Base-by-base conservation (phyloP, 2,797 vertebrate genomes). In the Todus mexicanus region DNA sequence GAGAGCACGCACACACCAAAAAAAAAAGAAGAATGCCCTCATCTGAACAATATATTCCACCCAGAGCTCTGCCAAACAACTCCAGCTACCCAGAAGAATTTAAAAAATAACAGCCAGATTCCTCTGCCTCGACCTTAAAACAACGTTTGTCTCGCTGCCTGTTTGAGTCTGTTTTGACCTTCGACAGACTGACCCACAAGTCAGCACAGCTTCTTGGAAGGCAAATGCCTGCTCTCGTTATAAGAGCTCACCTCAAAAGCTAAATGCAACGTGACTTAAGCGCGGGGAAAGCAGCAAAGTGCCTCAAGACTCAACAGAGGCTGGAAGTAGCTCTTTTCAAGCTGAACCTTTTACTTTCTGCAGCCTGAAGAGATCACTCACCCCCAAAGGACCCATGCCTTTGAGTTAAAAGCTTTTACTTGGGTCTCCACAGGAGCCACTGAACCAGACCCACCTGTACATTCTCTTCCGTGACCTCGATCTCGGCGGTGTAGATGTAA, bases 401-500 rank as follows among this genome's bases (percentile, higher is more conserved):
- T 40, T 56, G 47, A 80, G 81, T 31, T 64, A 12, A 70, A 63
- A 53, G 79, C 26, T 74, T 59, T 53, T 5, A 7, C 61, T 5
- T 13, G 12, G 33, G 4, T 72, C 27, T 75, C 53, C 38, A 20
- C 0, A 1, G 69, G 27, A 73, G 35, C 15, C 1, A 3, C 51
- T 37, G 54, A 25, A 10, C 12, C 83, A 79, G 76, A 95, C 82
- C 96, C 94, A 99, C 99, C 98, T 99, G 99, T 70, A 99, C 99
- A 0, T 99, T 99, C 95, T 99, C 99, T 80, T 99, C 99, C 0
- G 99, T 99, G 95, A 99, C 98, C 92, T 99, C 98, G 2, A 99
- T 99, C 97, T 99, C 99, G 0, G 99, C 99, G 0, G 99, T 99
- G 96, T 99, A 99, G 95, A 99, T 99, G 94, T 99, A 99, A 96